phyloP scores from a whole-genome alignment of 2,113 vertebrate genomes.

The Pseudolaguvia tuberculata region DNA sequence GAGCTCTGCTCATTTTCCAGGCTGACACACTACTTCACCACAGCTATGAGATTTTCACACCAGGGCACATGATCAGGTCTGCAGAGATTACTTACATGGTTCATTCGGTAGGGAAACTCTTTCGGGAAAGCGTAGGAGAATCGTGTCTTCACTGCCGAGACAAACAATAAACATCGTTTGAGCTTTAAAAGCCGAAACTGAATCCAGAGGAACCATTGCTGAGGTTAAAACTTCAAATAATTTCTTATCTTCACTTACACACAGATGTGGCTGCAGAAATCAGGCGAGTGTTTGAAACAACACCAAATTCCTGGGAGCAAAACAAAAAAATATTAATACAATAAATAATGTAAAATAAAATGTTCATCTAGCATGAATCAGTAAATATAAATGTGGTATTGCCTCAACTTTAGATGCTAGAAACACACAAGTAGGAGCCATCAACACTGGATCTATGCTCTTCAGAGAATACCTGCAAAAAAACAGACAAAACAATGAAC shows the following conservation, averaged over 20 bases:
- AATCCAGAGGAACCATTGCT: too few relatives aligned
- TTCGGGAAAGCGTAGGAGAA: slow-evolving; percentile 99
- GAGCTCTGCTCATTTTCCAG: neutral
- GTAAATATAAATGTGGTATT: slow-evolving; percentile 42
- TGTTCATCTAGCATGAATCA: neutral
- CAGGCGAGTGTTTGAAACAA: slow-evolving; percentile 96
- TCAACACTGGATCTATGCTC: slow-evolving; percentile 98
- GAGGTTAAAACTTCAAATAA: too few relatives aligned
- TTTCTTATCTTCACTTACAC: slow-evolving; percentile 78
- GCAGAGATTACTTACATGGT: slow-evolving; percentile 80
- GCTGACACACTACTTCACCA: slow-evolving; percentile 30
- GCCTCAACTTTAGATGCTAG: slow-evolving; percentile 99
- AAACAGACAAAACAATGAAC: neutral
- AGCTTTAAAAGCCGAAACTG: neutral
- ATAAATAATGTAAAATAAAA: neutral
- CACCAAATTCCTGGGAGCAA: slow-evolving; percentile 88
- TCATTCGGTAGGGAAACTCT: slow-evolving; percentile 99
- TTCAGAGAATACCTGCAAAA: slow-evolving; percentile 92
- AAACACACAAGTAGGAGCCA: slow-evolving; percentile 99
- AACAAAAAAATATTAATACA: slow-evolving; percentile 12
- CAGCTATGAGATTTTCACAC: slow-evolving; percentile 48
- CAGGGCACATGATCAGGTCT: slow-evolving; percentile 34
- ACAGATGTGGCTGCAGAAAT: slow-evolving; percentile 98
- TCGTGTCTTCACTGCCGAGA: slow-evolving; percentile 87
- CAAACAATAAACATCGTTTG: neutral